A percentile compares a stretch with the other conserved stretches of the same genome.
phyloP scores from a whole-genome alignment of 2,113 vertebrate species.

The Ancistrus triradiatus region DNA sequence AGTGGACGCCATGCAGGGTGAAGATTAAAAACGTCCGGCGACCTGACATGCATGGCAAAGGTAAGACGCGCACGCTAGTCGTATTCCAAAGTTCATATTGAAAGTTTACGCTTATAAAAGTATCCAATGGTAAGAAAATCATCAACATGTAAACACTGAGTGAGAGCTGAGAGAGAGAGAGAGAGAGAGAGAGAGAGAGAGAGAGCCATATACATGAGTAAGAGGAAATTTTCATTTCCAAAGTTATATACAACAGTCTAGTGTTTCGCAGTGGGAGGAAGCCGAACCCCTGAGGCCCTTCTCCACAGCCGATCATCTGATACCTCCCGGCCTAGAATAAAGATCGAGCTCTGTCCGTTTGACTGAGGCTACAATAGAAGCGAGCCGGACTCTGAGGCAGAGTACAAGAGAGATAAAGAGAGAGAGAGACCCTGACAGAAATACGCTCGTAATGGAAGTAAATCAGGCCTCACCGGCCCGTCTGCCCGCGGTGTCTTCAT shows the following conservation, averaged over 20 bases:
- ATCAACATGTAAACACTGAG: slow-evolving; percentile 90
- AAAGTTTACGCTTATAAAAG: slow-evolving; percentile 85
- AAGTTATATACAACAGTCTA: slow-evolving; percentile 71
- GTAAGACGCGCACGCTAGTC: slow-evolving; percentile 66
- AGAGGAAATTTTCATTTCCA: slow-evolving; percentile 70
- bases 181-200: slow-evolving; percentile 50
- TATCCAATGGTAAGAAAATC: slow-evolving; percentile 89
- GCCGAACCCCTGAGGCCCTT: slow-evolving; percentile 52
- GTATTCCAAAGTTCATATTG: slow-evolving; percentile 78
- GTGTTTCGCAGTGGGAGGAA: slow-evolving; percentile 49
- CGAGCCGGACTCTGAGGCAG: slow-evolving; percentile 31
- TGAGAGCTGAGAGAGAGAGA: slow-evolving; percentile 44
- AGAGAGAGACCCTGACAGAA: slow-evolving; percentile 63
- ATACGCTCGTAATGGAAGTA: slow-evolving; percentile 73
- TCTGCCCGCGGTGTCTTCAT: slow-evolving; percentile 23
- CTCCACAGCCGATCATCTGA: slow-evolving; percentile 7
- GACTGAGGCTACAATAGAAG: slow-evolving; percentile 55
- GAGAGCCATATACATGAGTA: slow-evolving; percentile 55
- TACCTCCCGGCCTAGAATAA: slow-evolving; percentile 3
- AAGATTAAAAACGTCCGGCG: slow-evolving; percentile 72
- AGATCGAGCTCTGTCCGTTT: slow-evolving; percentile 29
- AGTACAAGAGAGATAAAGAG: slow-evolving; percentile 45
- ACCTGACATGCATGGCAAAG: slow-evolving; percentile 63
- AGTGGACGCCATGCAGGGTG: slow-evolving; percentile 60
- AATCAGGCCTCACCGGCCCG: slow-evolving; percentile 59